Evolutionary conservation across 1,140 invertebrate genomes (phyloP), one percentile per base, ranked within the genome.

Genomic region (Drosophila auraria): DNA sequence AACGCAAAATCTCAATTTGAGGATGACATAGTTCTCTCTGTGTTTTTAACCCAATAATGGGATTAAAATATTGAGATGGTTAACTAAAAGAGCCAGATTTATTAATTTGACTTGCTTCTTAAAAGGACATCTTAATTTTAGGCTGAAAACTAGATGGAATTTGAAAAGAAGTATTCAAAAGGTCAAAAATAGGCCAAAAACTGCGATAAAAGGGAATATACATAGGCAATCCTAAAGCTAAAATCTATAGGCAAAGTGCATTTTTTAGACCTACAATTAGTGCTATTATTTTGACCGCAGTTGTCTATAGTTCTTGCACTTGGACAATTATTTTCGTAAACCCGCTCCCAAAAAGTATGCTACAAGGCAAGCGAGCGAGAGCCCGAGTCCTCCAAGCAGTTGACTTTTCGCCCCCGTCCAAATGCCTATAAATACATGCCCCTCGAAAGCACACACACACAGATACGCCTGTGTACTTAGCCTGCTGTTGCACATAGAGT

Each of bases 401-500:
- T 57, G 54, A 40, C 36, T 57, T n/a, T 57, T 40, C 25, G 54
- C 36, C 36, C 36, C 54, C 54, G 7, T 57, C 36, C 14, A 40
- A 57, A 57, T 25, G 54, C 36, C 20, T 57, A 57, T 57, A 57
- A 57, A 57, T 57, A 57, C 54, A 57, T 57, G 36, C 38, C 54
- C 54, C 54, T 57, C 20, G 36, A 40, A 57, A 40, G 8, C 45
- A 23, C 11, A 33, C 54, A 40, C 36, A 40, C 33, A 40, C 33
- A 23, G 12, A 23, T 17, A 30, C 51, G 14, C 53, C 38, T 56
- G 17, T 14, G 54, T 57, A 40, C 40, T 57, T 57, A 40, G 20
- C 54, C 36, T 42, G 63, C 63, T 69, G 66, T 68, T 68, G 66
- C 63, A 51, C 33, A 38, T 42, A 33, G 36, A 40, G 63, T 25